Evolutionary conservation across 2,888 invertebrate genomes (phyloP).

Genomic region (Dyspetes luteomarginatus): DNA sequence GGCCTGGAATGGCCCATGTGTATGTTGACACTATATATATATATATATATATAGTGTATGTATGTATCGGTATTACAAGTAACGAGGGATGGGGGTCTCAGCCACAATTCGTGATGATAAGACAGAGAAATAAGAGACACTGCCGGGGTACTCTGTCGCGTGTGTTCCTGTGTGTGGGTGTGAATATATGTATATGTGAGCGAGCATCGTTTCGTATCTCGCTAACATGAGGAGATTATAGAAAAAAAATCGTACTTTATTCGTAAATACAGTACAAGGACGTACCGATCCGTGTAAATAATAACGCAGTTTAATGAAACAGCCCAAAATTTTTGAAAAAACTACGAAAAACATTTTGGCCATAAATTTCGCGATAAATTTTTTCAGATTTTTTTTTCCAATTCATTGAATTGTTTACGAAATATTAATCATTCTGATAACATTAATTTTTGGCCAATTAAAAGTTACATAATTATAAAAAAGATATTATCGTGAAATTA

Average conservation of each 20-base stretch:
- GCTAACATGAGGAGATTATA: constrained; percentile 38
- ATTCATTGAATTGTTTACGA: no score
- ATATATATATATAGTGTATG: no score
- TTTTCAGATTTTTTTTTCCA: not conserved
- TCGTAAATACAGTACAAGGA: constrained; percentile 23
- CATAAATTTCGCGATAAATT: not conserved
- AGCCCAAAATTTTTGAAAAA: not conserved
- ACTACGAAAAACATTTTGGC: not conserved
- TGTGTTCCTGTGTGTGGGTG: no score
- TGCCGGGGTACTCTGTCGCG: no score
- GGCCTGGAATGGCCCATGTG: not conserved
- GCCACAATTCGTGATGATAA: not conserved
- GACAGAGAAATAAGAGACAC: constrained; percentile 2
- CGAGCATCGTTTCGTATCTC: constrained; percentile 3
- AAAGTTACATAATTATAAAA: no score
- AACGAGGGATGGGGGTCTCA: not conserved
- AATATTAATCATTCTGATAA: no score
- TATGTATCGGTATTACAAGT: not conserved
- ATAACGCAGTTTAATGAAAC: constrained; percentile 44
- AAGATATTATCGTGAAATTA: no score
- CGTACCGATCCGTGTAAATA: constrained; percentile 45
- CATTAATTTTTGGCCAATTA: no score
- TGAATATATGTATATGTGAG: not conserved
- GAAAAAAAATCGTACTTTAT: constrained; percentile 52
- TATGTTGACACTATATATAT: not conserved